Conservation (phyloP, 2,888 invertebrate species). For the Drosophila quasianomalipes region DNA sequence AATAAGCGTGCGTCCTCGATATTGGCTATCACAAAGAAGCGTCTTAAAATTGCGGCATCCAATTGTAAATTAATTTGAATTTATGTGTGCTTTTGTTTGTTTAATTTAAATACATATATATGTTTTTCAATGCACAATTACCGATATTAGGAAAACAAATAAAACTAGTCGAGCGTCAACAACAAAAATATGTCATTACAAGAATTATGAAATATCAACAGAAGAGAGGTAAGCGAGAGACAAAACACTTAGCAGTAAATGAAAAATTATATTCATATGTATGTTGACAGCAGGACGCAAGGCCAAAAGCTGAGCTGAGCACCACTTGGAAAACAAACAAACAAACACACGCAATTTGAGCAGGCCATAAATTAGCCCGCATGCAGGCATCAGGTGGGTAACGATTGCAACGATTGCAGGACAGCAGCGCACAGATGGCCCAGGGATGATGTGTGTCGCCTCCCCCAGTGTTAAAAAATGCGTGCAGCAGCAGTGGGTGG, state of each 20-base stretch:
- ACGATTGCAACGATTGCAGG: slow-evolving; percentile 40
- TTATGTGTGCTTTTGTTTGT: neutral
- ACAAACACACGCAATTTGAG: slow-evolving; percentile 50
- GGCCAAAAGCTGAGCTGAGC: slow-evolving; percentile 12
- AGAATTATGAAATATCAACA: slow-evolving; percentile 71
- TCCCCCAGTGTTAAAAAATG: slow-evolving; percentile 55
- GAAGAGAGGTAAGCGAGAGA: slow-evolving; percentile 18
- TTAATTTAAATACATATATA: neutral
- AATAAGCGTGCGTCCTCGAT: neutral
- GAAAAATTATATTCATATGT: slow-evolving; percentile 63
- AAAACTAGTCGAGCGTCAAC: slow-evolving; percentile 65
- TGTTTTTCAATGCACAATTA: neutral
- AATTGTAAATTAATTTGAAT: neutral
- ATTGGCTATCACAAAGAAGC: neutral
- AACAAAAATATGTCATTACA: slow-evolving; percentile 66
- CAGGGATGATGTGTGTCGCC: slow-evolving; percentile 2
- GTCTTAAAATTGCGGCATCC: neutral
- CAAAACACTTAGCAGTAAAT: slow-evolving; percentile 71
- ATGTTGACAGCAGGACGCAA: slow-evolving; percentile 37
- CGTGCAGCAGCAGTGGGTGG: slow-evolving; percentile 19
- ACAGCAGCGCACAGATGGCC: slow-evolving; percentile 33
- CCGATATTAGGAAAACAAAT: slow-evolving; percentile 63
- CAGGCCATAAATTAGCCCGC: slow-evolving; percentile 79
- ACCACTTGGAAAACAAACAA: slow-evolving; percentile 27
- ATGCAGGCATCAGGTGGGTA: slow-evolving; percentile 61